Evolutionary conservation across 2,113 vertebrate genomes (phyloP), one percentile per base, ranked within the genome.

Genomic region (Neotoma lepida): DNA sequence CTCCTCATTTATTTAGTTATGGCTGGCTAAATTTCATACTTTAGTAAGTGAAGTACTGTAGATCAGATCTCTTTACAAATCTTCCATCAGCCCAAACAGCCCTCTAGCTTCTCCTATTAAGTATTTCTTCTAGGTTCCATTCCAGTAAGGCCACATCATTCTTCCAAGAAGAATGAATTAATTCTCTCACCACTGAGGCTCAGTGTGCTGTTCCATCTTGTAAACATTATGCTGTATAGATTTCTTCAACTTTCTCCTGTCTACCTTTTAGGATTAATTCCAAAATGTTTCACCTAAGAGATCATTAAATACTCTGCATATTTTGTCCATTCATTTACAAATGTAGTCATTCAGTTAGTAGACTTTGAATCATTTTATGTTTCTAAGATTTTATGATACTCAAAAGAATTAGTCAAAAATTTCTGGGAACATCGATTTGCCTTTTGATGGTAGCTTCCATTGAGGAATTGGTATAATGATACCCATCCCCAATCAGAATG

Each of bases 401-500:
- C 22, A 81, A 30, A 6, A 26, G 35, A 91, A 71, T 4, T 1
- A 26, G 0, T 68, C 20, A 46, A 15, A 30, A 13, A 61, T 74
- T 76, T 94, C 51, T 81, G 17, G 73, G 44, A 17, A 41, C 13
- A 3, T 1, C 5, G 51, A 20, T 30, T 77, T 71, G 18, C 5
- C 22, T n/a, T 46, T 2, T 22, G 49, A 1, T 9, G 33, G 10
- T 24, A 70, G 6, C 8, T 20, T 61, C 58, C 44, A 66, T 3
- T 61, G 54, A 63, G 22, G 15, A 46, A 70, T 56, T 4, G 35
- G 28, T 24, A 0, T 26, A 24, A 24, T 2, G 28, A 0, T 18
- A 24, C n/a, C 0, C 24, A 17, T 46, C 4, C 8, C 9, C 9
- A 46, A 7, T 44, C 2, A 17, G 6, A 12, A 30, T 44, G 14